Evolutionary conservation across 2,888 invertebrate species (phyloP).

Genomic region (Stenchaetothrips biformis): DNA sequence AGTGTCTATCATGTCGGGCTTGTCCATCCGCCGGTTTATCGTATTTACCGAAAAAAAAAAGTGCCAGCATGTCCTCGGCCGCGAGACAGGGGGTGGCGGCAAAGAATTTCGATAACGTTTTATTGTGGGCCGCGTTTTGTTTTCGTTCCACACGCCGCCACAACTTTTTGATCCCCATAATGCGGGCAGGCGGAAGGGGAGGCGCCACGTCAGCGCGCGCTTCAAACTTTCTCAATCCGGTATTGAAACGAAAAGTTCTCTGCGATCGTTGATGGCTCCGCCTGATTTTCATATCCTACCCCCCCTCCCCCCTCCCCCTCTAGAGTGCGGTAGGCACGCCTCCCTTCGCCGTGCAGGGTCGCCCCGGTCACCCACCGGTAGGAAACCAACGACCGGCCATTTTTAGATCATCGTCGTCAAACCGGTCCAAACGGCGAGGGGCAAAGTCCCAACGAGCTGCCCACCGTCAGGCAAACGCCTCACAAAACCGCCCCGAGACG

Average conservation of each 20-base stretch:
- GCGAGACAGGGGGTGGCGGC: neutral
- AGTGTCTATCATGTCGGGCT: too few species aligned
- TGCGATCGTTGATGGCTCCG: conserved; percentile 6
- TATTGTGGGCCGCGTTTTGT: neutral
- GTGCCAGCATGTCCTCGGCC: neutral
- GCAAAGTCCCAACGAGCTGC: too few species aligned
- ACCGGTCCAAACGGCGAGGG: too few species aligned
- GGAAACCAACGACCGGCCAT: too few species aligned
- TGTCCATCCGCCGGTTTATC: too few species aligned
- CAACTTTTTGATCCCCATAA: conserved; percentile 9
- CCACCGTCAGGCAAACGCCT: too few species aligned
- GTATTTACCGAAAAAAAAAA: too few species aligned
- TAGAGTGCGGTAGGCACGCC: neutral
- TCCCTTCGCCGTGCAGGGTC: neutral
- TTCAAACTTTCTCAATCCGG: conserved; percentile 4
- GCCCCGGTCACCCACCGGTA: too few species aligned
- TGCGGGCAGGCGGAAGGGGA: neutral
- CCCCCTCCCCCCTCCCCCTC: neutral
- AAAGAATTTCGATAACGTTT: neutral
- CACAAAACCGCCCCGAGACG: too few species aligned
- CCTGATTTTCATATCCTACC: neutral
- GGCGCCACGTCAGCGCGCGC: neutral
- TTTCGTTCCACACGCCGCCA: neutral
- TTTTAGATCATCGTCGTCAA: too few species aligned
- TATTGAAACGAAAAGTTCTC: conserved; percentile 16